A percentile compares a stretch with the other conserved stretches of the same genome.
Evolutionary conservation across 1,140 invertebrate species (phyloP).

Genomic region (Zaprionus taronus): DNA sequence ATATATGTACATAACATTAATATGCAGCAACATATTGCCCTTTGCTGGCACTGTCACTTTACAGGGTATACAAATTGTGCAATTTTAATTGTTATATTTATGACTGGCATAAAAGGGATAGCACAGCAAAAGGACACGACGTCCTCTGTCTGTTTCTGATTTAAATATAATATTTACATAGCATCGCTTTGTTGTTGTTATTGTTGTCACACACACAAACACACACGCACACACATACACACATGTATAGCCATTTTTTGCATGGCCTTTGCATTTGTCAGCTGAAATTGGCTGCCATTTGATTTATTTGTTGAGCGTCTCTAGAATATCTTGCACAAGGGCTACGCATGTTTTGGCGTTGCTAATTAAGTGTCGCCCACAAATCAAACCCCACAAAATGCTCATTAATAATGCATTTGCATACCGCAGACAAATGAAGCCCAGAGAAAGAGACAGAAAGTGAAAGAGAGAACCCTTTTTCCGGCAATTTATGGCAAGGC

Average conservation of each 20-base stretch:
- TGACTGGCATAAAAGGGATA: constrained; percentile 23
- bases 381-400: constrained; percentile 60
- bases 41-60: neutral
- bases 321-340: neutral
- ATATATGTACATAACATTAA: too few species aligned
- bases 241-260: neutral
- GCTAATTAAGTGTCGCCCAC: constrained; percentile 75
- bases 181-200: constrained; percentile 11
- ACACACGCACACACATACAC: neutral
- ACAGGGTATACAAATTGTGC: constrained; percentile 16
- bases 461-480: constrained; percentile 42
- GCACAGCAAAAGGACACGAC: constrained; percentile 8
- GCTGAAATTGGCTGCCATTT: constrained; percentile 48
- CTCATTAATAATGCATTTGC: constrained; percentile 79
- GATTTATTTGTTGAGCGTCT: constrained; percentile 47
- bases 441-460: constrained; percentile 20
- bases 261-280: constrained; percentile 48
- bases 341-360: constrained; percentile 54
- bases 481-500: constrained; percentile 61
- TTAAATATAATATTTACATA: constrained; percentile 23
- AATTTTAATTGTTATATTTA: constrained; percentile 52
- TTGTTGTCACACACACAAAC: constrained; percentile 3
- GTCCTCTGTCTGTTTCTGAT: constrained; percentile 11
- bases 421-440: constrained; percentile 63
- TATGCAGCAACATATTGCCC: neutral